A percentile compares a stretch with the other conserved stretches of the same genome.
Conservation (phyloP, 2,888 invertebrate species). For the Luperina nickerlii region DNA sequence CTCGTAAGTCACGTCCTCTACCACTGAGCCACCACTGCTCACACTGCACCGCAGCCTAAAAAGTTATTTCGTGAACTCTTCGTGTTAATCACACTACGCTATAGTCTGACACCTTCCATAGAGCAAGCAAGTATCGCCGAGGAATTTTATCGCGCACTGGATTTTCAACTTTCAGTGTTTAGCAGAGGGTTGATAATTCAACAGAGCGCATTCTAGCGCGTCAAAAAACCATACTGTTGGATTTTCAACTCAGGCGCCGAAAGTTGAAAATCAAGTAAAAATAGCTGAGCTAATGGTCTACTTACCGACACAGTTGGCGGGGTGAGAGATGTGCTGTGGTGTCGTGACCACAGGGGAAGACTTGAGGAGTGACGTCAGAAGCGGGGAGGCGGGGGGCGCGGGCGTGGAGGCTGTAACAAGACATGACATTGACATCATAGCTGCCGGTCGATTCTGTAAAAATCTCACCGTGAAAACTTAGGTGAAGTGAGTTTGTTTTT, state of each 20-base stretch:
- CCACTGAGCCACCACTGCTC: too few species aligned
- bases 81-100: neutral
- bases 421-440: neutral
- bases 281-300: neutral
- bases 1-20: too few species aligned
- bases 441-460: too few species aligned
- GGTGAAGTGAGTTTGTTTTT: too few species aligned
- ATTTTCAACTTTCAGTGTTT: too few species aligned
- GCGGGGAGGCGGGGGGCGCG: slow-evolving; percentile 92
- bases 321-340: slow-evolving; percentile 85
- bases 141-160: too few species aligned
- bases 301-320: slow-evolving; percentile 83
- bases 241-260: neutral
- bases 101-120: neutral
- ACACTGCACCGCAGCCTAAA: too few species aligned
- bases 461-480: too few species aligned
- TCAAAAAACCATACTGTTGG: neutral
- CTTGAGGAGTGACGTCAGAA: slow-evolving; percentile 95
- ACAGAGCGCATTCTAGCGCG: neutral
- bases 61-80: too few species aligned
- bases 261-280: neutral
- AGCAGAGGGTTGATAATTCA: too few species aligned
- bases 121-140: neutral
- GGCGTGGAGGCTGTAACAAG: slow-evolving; percentile 73
- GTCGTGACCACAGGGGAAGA: slow-evolving; percentile 87